A percentile compares a stretch with the other conserved stretches of the same genome.
Conservation (phyloP, 2,888 invertebrate genomes). For the Drosophila hawaiiensis region DNA sequence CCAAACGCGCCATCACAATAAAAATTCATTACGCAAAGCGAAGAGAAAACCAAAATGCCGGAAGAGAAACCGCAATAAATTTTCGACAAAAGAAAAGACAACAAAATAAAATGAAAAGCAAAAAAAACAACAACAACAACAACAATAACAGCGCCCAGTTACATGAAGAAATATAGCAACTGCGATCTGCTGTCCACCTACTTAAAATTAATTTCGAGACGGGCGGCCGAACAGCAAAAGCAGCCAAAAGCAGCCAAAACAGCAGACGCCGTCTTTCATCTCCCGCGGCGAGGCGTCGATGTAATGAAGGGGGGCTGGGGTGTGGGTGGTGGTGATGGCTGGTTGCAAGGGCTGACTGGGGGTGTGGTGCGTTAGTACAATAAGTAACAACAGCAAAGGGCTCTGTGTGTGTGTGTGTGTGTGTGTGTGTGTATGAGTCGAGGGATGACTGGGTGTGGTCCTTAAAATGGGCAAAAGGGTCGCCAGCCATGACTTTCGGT, state of each 20-base stretch:
- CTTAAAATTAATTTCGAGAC: conserved; percentile 77
- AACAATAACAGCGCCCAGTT: conserved; percentile 55
- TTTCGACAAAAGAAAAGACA: conserved; percentile 60
- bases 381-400: conserved; percentile 39
- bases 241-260: conserved; percentile 36
- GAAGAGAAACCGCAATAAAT: conserved; percentile 77
- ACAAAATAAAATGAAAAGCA: conserved; percentile 26
- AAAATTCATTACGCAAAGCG: conserved; percentile 79
- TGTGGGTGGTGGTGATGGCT: not conserved
- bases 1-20: conserved; percentile 78
- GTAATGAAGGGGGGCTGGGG: conserved; percentile 40
- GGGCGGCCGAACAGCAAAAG: conserved; percentile 16
- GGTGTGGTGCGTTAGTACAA: not conserved
- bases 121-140: conserved; percentile 46
- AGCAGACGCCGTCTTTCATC: conserved; percentile 51
- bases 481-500: conserved; percentile 67
- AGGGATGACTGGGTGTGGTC: conserved; percentile 55
- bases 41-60: conserved; percentile 69
- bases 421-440: no score
- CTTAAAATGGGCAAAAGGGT: conserved; percentile 18
- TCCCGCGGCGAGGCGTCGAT: conserved; percentile 65
- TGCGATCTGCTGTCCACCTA: conserved; percentile 78
- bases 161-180: conserved; percentile 79
- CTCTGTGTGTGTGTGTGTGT: conserved; percentile 15
- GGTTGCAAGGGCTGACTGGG: not conserved